Base-by-base conservation (phyloP, 1,140 invertebrate species). In the Sarcophaga bullata region DNA sequence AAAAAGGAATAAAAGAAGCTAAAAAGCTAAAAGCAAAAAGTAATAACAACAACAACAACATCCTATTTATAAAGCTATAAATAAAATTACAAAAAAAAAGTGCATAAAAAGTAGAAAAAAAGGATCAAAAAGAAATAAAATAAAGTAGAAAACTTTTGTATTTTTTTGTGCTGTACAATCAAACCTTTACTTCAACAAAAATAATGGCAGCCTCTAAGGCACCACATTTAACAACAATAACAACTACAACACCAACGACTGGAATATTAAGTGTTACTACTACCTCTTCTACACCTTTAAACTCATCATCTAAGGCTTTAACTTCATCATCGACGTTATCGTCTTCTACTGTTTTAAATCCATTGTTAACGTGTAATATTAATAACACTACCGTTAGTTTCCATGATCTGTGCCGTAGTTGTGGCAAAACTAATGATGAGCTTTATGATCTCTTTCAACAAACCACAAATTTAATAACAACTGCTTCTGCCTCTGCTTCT, bases 371-470 rank as follows among this genome's bases (percentile, higher is more conserved):
- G 25, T 37, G 1, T 37, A 7, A 19, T 25, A 62, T 68, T 11
- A 9, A 62, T 48, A 81, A 80, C 6, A 78, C 46, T n/a, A 82
- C 8, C 46, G 9, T 19, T 19, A 83, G 81, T 75, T 73, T 73
- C 37, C 49, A 78, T 19, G 80, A 83, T 78, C 81, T 83, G 75
- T 83, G 82, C 68, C 82, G 82, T 25, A 81, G 80, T 73, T 83
- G 82, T 72, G 82, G 82, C 73, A 83, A 83, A 75, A 73, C 78
- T 19, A 81, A 81, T 80, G 73, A 58, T 50, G 80, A 81, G 62
- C 80, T 83, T 17, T 81, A 83, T 83, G 80, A 83, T 81, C 82
- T 83, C 80, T 83, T 81, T 52, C 73, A 62, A 50, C 73, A 37
- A 37, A 73, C 81, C 19, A 62, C 81, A 76, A 82, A 48, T 76